These are phyloP conservation scores for Netelia virgata DNA, from an alignment of 2,888 invertebrate species.

Conservation along the genomic window DNA sequence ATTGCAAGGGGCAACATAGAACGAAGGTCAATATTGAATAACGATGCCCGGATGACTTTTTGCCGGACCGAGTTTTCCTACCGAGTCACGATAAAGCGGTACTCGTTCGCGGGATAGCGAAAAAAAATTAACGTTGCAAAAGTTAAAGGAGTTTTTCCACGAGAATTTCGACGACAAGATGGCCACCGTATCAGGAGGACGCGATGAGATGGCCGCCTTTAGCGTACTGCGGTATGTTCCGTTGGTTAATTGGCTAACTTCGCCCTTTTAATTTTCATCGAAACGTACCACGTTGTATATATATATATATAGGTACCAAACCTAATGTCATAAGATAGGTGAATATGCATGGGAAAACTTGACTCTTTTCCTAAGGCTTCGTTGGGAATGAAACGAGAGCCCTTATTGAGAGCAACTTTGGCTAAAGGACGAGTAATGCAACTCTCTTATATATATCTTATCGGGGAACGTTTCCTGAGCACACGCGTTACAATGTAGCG, in stretches of 20 bases:
- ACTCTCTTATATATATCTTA: slow-evolving; percentile 9
- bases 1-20: background rate
- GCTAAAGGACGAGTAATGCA: slow-evolving; percentile 20
- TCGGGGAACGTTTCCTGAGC: slow-evolving; percentile 21
- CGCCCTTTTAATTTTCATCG: slow-evolving; percentile 51
- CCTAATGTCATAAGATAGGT: slow-evolving; percentile 23
- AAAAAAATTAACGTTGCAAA: slow-evolving; percentile 19
- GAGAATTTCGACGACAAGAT: slow-evolving; percentile 16
- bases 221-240: slow-evolving; percentile 40
- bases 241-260: slow-evolving; percentile 58
- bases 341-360: slow-evolving; percentile 57
- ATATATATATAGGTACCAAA: slow-evolving; percentile 1
- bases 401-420: slow-evolving; percentile 53
- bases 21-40: slow-evolving; percentile 15
- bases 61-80: background rate
- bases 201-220: slow-evolving; percentile 40
- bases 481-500: slow-evolving; percentile 17
- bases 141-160: slow-evolving; percentile 34
- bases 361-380: slow-evolving; percentile 49
- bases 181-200: background rate
- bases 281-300: slow-evolving; percentile 14
- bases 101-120: background rate
- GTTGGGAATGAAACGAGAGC: slow-evolving; percentile 38
- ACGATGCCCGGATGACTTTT: slow-evolving; percentile 12
- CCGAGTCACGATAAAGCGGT: background rate